Base-by-base conservation (phyloP, 2,888 invertebrate genomes). In the Rhodophaea formosa region DNA sequence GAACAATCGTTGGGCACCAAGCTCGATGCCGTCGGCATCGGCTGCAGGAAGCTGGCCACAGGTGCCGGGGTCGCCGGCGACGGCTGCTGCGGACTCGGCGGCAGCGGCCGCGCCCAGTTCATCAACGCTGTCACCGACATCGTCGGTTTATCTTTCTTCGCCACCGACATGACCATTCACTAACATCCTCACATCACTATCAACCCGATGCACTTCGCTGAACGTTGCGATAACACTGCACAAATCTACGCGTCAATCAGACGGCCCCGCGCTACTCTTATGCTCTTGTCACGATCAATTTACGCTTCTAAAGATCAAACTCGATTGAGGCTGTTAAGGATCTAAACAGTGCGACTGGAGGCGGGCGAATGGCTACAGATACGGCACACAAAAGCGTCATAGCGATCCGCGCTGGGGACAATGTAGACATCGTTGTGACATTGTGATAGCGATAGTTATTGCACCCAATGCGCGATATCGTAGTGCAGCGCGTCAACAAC, bases 111-210 rank as follows among this genome's bases (percentile, higher is more conserved):
- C 71, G 93, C 92, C 94, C 94, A 94, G 83, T 94, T 94, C 79
- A 96, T 96, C 81, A 96, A 94, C 75, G 96, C 95, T 76, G 96
- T 95, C 79, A 96, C 96, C 82, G 95, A 95, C 95, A 96, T 95
- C 92, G 96, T 96, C 75, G 96, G 96, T 84, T 96, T 96, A 88
- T 96, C 96, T 91, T 96, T 96, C 93, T 96, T 96, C 93, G 96
- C 94, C 95, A 95, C 75, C 76, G 91, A 88, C 91, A 91, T 90
- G 81, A 80, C 88, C 79, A 83, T 81, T 67, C 82, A 86, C 85
- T 84, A 88, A 67, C 81, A 86, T 86, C 86, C 86, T 89, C 87
- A 87, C 88, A 88, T 88, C 86, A 91, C 91, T 88, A 79, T 69
- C 71, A 75, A 80, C 72, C 64, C 71, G 79, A 79, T 77, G 71